Base-by-base conservation (phyloP, 2,888 invertebrate genomes). In the Xestia xanthographa region DNA sequence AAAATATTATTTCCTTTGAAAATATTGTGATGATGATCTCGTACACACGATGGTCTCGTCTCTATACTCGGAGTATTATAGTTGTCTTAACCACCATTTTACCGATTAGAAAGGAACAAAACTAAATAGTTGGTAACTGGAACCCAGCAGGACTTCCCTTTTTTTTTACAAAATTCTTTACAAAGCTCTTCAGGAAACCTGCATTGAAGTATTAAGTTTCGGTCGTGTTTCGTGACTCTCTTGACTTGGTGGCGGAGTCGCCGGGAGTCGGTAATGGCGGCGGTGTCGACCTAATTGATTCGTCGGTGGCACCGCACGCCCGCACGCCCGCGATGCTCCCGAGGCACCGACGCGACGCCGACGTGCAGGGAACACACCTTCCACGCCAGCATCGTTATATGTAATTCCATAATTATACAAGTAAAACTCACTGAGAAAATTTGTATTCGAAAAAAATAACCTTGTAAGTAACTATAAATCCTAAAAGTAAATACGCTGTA, bases 271-370 rank as follows among this genome's bases (percentile, higher is more conserved):
- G 77, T 89, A 91, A 90, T 88, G 89, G 89, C 79, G 83, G 79
- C 84, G 86, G 87, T 85, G 88, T 87, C 86, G 82, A 88, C 87
- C 91, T 92, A 92, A 92, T 92, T 92, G 91, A 92, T 91, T 92
- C 89, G 90, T 90, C 89, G 67, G 63, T 70, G 67, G 75, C 75
- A 66, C 50, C 66, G 58, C 66, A 74, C 68, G 48, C 38, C 29
- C 62, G 62, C 53, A 72, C 73, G 29, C 58, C 20, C 34, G 72
- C 22, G 38, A 29, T 17, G 50, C 76, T 74, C 66, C 75, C 76
- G 81, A 38, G 74, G 43, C 75, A 48, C 22, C 43, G n/a, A 29
- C 20, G 29, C 43, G n/a, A 29, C 20, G 29, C 26, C 14, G 75
- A 38, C 67, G 48, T 26, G 45, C 56, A 22, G 41, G 45, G 14